Evolutionary conservation across 2,797 vertebrate species (phyloP), one percentile per base, ranked within the genome.

Genomic region (Enteromius radiatus): DNA sequence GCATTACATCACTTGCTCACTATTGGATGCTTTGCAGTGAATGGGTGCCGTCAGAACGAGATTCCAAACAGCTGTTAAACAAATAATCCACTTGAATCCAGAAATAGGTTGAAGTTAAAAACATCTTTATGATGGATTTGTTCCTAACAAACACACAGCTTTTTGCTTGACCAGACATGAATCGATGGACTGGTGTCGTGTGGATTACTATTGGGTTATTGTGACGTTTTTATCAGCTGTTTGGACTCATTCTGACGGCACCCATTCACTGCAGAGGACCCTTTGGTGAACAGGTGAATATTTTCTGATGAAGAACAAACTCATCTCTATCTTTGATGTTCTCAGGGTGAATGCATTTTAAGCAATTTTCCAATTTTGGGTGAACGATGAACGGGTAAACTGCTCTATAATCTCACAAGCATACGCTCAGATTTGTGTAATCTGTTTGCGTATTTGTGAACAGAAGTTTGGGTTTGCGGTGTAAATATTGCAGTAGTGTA

Each of bases 381-480:
- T 38, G 17, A 38, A 38, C 43, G n/a, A n/a, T n/a, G n/a, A n/a
- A n/a, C n/a, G n/a, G 3, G 1, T 17, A 28, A 45, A 15, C 56
- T 41, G n/a, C 45, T 36, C 6, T 73, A 5, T 49, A n/a, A 79
- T 23, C 8, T 31, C 15, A 54, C 67, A 80, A 28, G 47, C 26
- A 33, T 2, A 4, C 21, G 15, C 15, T 61, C 68, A 12, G 21
- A 71, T 70, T 47, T 68, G 36, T 69, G 12, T 59, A 61, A 80
- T 80, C 41, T 80, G 26, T 5, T 31, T 63, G 36, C 41, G 36
- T 26, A 59, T 61, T 71, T 80, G 52, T 59, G 36, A 45, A 54
- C 47, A 49, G 28, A 78, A 78, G 45, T 52, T 54, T 45, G 67
- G 11, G 19, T 70, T 61, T 56, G 33, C 4, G 1, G 41, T 59